Percentiles rank a stretch among this genome's conserved stretches.
Conservation (phyloP, 2,888 invertebrate species). For the Amphimallon solstitiale region DNA sequence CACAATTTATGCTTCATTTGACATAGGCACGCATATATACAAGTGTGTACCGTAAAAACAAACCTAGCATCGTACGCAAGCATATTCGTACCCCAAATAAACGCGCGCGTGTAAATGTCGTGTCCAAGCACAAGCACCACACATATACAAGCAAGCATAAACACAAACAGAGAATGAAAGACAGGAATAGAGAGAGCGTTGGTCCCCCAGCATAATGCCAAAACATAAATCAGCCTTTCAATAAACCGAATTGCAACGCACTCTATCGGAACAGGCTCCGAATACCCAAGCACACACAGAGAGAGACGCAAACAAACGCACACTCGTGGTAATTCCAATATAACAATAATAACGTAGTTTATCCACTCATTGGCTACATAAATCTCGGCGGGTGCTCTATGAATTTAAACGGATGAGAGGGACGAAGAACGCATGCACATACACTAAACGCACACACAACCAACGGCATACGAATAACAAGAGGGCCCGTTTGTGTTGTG, state of each 20-base stretch:
- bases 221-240: constrained; percentile 14
- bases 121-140: too few species aligned
- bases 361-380: constrained; percentile 24
- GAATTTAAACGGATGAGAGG: neutral
- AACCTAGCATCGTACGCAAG: too few species aligned
- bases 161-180: too few species aligned
- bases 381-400: constrained; percentile 12
- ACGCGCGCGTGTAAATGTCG: too few species aligned
- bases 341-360: constrained; percentile 29
- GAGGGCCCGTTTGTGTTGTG: neutral
- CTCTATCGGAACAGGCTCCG: neutral
- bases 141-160: too few species aligned
- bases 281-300: too few species aligned
- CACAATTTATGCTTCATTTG: too few species aligned
- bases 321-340: constrained; percentile 10
- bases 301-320: neutral
- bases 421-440: neutral
- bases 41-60: too few species aligned
- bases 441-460: neutral
- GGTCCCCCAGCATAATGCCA: neutral
- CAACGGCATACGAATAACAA: too few species aligned
- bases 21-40: too few species aligned
- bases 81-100: too few species aligned
- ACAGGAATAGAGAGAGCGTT: too few species aligned
- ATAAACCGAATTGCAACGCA: constrained; percentile 3